Conservation (phyloP, 1,140 invertebrate species). For the Coptotermes formosanus region DNA sequence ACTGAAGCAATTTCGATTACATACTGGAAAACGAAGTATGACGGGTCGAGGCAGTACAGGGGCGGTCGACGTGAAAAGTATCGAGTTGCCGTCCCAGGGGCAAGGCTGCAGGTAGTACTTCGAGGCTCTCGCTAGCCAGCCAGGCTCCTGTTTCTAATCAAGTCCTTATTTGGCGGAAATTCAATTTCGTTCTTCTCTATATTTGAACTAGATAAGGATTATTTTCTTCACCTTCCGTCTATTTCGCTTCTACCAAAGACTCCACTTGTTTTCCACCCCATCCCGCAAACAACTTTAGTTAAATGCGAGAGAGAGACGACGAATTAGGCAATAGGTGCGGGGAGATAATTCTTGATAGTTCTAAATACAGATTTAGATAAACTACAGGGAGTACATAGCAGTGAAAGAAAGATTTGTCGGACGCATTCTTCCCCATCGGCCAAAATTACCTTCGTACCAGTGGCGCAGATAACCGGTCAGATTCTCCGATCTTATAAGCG, state of each 20-base stretch:
- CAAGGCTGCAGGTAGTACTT: not conserved
- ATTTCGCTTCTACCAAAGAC: not conserved
- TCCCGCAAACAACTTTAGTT: not conserved
- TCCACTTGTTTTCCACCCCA: not conserved
- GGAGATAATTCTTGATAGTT: too few species aligned
- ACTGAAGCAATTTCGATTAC: too few species aligned
- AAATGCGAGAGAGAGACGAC: not conserved
- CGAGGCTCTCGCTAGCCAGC: not conserved
- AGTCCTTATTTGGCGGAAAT: constrained; percentile 31
- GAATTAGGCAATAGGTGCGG: not conserved
- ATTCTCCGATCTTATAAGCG: too few species aligned
- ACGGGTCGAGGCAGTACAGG: not conserved
- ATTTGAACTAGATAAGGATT: constrained; percentile 31
- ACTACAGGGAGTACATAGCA: too few species aligned
- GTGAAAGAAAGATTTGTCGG: too few species aligned
- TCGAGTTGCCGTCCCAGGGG: not conserved
- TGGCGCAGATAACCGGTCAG: too few species aligned
- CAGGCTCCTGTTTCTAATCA: constrained; percentile 31
- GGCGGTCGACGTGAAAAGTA: not conserved
- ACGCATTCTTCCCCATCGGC: too few species aligned
- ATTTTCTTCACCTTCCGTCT: not conserved
- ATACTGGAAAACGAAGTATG: not conserved
- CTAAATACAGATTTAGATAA: too few species aligned
- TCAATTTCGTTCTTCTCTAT: constrained; percentile 28
- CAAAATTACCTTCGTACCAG: too few species aligned